These are phyloP conservation scores for Brachionus plicatilis DNA, from an alignment of 1,140 invertebrate species.

Conservation along the genomic window DNA sequence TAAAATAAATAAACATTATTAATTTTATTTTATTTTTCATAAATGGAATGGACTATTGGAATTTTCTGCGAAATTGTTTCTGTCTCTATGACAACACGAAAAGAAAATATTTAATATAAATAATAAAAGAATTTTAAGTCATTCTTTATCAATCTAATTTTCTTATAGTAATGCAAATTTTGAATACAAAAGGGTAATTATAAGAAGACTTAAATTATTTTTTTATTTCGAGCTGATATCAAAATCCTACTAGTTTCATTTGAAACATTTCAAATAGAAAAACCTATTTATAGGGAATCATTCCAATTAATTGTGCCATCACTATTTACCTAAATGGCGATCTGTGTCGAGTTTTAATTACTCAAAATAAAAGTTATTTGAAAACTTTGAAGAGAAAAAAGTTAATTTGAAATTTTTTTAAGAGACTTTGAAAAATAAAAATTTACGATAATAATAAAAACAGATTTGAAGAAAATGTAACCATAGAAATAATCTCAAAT, in stretches of 20 bases:
- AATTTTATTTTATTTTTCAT: background rate
- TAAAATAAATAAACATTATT: background rate
- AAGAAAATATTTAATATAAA: constrained; percentile 16
- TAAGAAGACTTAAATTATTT: background rate
- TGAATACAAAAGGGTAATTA: constrained; percentile 8
- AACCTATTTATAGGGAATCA: background rate
- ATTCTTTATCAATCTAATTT: constrained; percentile 21
- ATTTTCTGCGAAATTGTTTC: background rate
- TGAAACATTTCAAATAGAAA: background rate
- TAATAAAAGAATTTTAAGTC: constrained; percentile 13
- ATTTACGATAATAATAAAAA: background rate
- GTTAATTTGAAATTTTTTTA: background rate
- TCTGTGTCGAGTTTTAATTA: background rate
- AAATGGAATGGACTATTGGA: background rate
- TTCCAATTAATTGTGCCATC: background rate
- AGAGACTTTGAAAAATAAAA: background rate
- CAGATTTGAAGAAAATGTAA: background rate
- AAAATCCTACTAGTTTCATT: background rate
- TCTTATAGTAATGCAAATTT: constrained; percentile 24
- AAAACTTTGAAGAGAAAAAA: background rate
- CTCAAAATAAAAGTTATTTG: background rate
- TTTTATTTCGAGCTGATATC: background rate
- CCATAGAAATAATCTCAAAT: constrained; percentile 31
- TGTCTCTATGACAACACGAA: background rate
- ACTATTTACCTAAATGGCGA: background rate